Evolutionary conservation across 1,140 invertebrate genomes (phyloP).

Genomic region (Heliconius hermathena): DNA sequence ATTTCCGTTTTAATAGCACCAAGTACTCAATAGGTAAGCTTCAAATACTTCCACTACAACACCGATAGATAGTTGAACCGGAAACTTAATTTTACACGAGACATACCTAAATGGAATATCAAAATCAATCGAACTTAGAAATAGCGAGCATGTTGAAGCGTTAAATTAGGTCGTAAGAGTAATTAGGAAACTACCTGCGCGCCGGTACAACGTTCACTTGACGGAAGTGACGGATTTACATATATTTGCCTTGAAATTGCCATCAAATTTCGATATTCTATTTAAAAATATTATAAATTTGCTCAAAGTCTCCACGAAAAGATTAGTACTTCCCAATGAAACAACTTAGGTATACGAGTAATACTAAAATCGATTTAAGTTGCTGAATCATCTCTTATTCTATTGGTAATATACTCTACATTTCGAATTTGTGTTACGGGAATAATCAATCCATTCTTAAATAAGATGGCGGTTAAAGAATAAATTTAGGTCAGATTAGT

Average conservation of each 20-base stretch:
- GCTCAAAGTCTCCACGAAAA: neutral
- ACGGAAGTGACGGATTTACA: conserved; percentile 22
- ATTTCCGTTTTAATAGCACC: too few relatives aligned
- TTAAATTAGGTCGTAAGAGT: conserved; percentile 36
- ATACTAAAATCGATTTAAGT: neutral
- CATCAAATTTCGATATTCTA: neutral
- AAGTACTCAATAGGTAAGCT: too few relatives aligned
- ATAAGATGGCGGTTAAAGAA: neutral
- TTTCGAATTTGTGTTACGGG: neutral
- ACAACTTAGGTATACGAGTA: neutral
- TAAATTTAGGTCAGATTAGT: conserved; percentile 7
- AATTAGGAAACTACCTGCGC: conserved; percentile 33
- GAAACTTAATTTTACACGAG: neutral
- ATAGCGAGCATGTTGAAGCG: conserved; percentile 30
- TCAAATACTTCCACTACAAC: too few relatives aligned
- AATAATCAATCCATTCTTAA: conserved; percentile 13
- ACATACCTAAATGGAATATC: conserved; percentile 19
- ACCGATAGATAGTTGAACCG: neutral
- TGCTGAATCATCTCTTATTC: conserved; percentile 12
- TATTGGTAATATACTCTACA: neutral
- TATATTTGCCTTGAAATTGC: conserved; percentile 9
- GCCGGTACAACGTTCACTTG: conserved; percentile 22
- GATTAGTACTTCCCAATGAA: neutral
- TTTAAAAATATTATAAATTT: neutral
- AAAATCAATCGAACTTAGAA: conserved; percentile 36